Percentiles rank a stretch among this genome's conserved stretches.
These are phyloP conservation scores for Xerus inauris DNA, from an alignment of 2,113 vertebrate genomes.

Conservation along the genomic window DNA sequence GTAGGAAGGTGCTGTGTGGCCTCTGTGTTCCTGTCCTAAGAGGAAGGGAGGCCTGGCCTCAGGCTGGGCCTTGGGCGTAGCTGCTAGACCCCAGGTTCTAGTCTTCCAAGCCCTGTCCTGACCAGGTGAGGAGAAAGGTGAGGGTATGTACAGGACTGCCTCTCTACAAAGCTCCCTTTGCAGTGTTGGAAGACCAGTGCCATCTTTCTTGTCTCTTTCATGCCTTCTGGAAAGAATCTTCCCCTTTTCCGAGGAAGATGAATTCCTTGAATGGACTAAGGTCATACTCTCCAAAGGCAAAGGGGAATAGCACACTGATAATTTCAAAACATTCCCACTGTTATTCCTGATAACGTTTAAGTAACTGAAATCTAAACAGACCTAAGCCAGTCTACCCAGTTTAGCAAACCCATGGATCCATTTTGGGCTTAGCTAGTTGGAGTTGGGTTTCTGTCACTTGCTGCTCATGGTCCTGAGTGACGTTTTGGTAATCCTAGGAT, in stretches of 20 bases:
- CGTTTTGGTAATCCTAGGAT: not conserved
- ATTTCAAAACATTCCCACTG: constrained; percentile 19
- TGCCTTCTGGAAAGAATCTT: not conserved
- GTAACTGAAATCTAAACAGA: not conserved
- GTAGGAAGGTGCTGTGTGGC: not conserved
- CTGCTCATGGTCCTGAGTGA: not conserved
- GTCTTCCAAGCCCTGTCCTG: not conserved
- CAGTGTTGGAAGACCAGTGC: not conserved
- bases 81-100: not conserved
- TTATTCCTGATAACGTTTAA: not conserved
- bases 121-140: not conserved
- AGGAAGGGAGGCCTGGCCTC: not conserved
- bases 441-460: not conserved
- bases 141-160: not conserved
- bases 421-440: not conserved
- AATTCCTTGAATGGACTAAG: not conserved
- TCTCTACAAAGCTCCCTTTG: not conserved
- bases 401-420: not conserved
- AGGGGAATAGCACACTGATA: not conserved
- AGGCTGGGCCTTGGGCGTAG: not conserved
- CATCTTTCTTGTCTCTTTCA: not conserved
- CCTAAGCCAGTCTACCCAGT: not conserved
- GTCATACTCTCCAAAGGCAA: not conserved
- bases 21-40: not conserved
- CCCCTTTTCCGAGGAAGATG: not conserved